Base-by-base conservation (phyloP, 2,888 invertebrate genomes). In the Mythimna lalbum region DNA sequence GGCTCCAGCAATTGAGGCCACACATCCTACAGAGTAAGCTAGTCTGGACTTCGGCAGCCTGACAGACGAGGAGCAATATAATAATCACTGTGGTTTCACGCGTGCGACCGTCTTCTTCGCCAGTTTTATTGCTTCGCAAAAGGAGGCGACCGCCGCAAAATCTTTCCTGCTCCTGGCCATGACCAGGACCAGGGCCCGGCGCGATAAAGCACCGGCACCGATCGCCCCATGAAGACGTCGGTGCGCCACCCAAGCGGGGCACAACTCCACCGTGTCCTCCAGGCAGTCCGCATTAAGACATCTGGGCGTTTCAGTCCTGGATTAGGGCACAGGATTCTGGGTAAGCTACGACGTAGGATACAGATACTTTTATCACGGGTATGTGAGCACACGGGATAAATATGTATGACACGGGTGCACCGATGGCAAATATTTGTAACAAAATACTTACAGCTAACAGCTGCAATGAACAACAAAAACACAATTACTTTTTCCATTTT, bases 401-500 rank as follows among this genome's bases (percentile, higher is more conserved):
- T 47, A 6, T 47, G 5, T 12, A 14, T 4, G 17, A 43, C 43
- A 43, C 4, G 43, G 17, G 17, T 17, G 43, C 1, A 43, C 17
- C 17, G 43, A 17, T 43, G 43, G 43, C 17, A 47, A 47, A 49
- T 9, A n/a, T 7, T n/a, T 19, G 7, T 2, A 19, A 49, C 19
- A 33, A 23, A 43, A 50, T 57, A 81, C 80, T 78, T 62, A 80
- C 80, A 53, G 27, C 55, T 62, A 50, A 57, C 80, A 12, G 55
- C 50, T 1, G 74, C 56, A 1, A 6, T 47, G 3, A 78, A 7
- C 0, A 74, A 74, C 21, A 78, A 10, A 47, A 78, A 23, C 50
- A 82, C 61, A 21, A 82, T 65, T 0, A 65, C 0, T 59, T 62
- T 80, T 50, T 77, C 75, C 83, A 83, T 83, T 60, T 52, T 68